A percentile compares a stretch with the other conserved stretches of the same genome.
These are phyloP conservation scores for Pollenia labialis DNA, from an alignment of 2,888 invertebrate species.

Conservation along the genomic window DNA sequence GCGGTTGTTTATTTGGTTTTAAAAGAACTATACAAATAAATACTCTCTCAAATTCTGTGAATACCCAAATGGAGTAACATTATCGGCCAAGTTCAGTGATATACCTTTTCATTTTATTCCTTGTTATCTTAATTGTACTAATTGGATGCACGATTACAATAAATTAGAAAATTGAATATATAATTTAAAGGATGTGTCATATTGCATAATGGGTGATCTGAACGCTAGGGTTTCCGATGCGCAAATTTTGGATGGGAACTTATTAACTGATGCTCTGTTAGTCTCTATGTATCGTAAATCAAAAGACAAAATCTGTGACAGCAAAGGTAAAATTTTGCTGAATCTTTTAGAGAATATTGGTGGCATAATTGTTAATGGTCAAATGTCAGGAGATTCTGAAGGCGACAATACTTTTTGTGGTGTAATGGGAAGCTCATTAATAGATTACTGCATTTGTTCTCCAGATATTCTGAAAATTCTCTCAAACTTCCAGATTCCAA, in stretches of 20 bases:
- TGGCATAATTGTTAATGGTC: slow-evolving; percentile 20
- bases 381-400: slow-evolving; percentile 11
- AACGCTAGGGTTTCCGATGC: slow-evolving; percentile 15
- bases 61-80: too few species aligned
- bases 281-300: slow-evolving; percentile 2
- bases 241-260: slow-evolving; percentile 7
- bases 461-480: background rate
- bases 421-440: slow-evolving; percentile 19
- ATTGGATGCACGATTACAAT: too few species aligned
- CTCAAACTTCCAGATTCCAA: slow-evolving; percentile 2
- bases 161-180: too few species aligned
- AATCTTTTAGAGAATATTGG: background rate
- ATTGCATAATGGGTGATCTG: slow-evolving; percentile 8
- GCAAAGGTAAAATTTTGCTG: slow-evolving; percentile 18
- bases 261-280: slow-evolving; percentile 1
- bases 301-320: slow-evolving; percentile 6
- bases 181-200: background rate
- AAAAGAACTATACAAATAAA: too few species aligned
- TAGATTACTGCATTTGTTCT: slow-evolving; percentile 14
- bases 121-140: accelerated
- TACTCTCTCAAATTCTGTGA: too few species aligned
- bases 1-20: slow-evolving; percentile 24
- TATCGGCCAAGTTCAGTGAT: too few species aligned
- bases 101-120: too few species aligned
- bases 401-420: slow-evolving; percentile 31